Evolutionary conservation across 1,140 invertebrate species (phyloP).

Genomic region (Helicorthomorpha holstii): DNA sequence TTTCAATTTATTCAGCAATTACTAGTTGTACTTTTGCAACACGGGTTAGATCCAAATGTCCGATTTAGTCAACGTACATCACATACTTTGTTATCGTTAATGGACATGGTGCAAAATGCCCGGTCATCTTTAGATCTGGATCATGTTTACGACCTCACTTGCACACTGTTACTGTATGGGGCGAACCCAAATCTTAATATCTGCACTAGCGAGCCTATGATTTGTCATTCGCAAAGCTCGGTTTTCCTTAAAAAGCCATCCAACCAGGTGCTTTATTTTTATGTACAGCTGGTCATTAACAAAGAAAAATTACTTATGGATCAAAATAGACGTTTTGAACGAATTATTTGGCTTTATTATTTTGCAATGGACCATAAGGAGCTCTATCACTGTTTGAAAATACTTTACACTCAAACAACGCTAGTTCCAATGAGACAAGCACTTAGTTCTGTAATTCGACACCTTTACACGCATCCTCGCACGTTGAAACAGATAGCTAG

Average conservation of each 20-base stretch:
- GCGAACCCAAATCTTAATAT: conserved; percentile 40
- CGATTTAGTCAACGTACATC: conserved; percentile 33
- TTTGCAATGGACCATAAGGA: conserved; percentile 45
- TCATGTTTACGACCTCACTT: conserved; percentile 46
- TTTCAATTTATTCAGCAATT: conserved; percentile 35
- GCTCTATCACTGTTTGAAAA: conserved; percentile 38
- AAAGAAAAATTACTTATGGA: conserved; percentile 45
- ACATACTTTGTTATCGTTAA: conserved; percentile 42
- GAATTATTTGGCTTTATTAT: conserved; percentile 46
- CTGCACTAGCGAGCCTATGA: conserved; percentile 22
- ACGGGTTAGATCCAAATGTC: conserved; percentile 45
- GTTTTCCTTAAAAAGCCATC: conserved; percentile 40
- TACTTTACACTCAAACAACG: conserved; percentile 41
- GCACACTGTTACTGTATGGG: conserved; percentile 45
- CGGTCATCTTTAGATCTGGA: conserved; percentile 40
- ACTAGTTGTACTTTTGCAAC: conserved; percentile 43
- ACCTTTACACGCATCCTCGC: conserved; percentile 38
- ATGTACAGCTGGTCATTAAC: conserved; percentile 43
- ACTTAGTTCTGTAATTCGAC: conserved; percentile 38
- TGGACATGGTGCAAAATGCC: conserved; percentile 53
- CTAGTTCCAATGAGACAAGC: conserved; percentile 43
- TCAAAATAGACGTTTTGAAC: conserved; percentile 38
- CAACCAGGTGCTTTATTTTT: conserved; percentile 43
- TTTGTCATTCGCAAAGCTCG: conserved; percentile 30
- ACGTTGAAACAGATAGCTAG: conserved; percentile 35